A percentile compares a stretch with the other conserved stretches of the same genome.
Evolutionary conservation across 2,797 vertebrate genomes (phyloP).

Genomic region (Streptopelia turtur): DNA sequence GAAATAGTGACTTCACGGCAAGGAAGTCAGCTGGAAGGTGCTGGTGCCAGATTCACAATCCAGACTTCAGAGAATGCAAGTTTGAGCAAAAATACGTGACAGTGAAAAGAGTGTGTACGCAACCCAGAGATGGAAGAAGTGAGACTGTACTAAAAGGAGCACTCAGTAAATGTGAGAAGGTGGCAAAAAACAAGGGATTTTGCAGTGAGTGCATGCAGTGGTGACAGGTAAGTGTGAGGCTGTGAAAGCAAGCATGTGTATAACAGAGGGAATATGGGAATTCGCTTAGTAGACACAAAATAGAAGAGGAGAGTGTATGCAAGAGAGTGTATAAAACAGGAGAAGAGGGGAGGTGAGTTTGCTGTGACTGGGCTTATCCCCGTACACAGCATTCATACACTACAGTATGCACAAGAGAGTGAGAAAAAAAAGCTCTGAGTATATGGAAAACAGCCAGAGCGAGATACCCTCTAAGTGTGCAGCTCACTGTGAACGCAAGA

Average conservation of each 20-base stretch:
- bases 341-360: not conserved
- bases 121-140: not conserved
- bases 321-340: constrained; percentile 10
- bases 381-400: not conserved
- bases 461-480: not conserved
- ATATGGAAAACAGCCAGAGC: not conserved
- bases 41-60: not conserved
- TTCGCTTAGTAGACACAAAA: constrained; percentile 13
- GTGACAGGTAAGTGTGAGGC: not conserved
- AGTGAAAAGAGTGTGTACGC: not conserved
- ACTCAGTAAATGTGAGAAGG: not conserved
- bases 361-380: not conserved
- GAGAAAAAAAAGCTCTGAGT: not conserved
- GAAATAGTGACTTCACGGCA: not conserved
- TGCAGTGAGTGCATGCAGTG: not conserved
- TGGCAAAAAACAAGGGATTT: not conserved
- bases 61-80: not conserved
- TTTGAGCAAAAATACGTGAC: not conserved
- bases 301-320: not conserved
- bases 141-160: constrained; percentile 16
- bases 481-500: not conserved
- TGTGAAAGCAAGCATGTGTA: not conserved
- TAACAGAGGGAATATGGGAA: not conserved
- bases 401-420: not conserved
- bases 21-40: constrained; percentile 28